A percentile compares a stretch with the other conserved stretches of the same genome.
These are phyloP conservation scores for Pammene aurita DNA, from an alignment of 2,888 invertebrate genomes.

Conservation along the genomic window DNA sequence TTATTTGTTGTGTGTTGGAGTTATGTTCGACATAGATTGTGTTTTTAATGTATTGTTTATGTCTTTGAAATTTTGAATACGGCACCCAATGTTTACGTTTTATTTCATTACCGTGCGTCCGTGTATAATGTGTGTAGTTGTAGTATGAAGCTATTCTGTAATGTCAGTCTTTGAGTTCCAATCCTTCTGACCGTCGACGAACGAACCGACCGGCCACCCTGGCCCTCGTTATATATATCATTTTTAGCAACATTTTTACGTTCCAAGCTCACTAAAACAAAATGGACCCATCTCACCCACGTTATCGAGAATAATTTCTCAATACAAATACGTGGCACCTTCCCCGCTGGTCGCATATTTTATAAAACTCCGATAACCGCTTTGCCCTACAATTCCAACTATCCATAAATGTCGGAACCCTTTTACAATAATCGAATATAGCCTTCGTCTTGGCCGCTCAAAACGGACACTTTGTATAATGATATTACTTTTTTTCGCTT, in stretches of 20 bases:
- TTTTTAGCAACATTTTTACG: neutral
- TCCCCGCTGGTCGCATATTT: conserved; percentile 31
- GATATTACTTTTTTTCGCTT: conserved; percentile 56
- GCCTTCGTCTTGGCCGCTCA: conserved; percentile 67
- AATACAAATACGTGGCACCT: conserved; percentile 31
- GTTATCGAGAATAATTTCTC: conserved; percentile 22
- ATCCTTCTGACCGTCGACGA: too few species aligned
- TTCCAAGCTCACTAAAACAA: conserved; percentile 13
- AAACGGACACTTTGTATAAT: conserved; percentile 65
- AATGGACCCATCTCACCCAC: conserved; percentile 10
- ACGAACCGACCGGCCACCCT: too few species aligned
- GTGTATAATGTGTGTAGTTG: too few species aligned
- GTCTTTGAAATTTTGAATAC: too few species aligned
- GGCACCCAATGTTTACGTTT: too few species aligned
- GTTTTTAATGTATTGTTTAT: too few species aligned
- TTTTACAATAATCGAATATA: conserved; percentile 74
- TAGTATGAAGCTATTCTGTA: too few species aligned
- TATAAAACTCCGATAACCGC: conserved; percentile 41
- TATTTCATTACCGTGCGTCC: too few species aligned
- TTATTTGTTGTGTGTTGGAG: too few species aligned
- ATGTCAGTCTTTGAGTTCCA: too few species aligned
- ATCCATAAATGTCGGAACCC: conserved; percentile 69
- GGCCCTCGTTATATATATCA: too few species aligned
- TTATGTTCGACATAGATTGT: too few species aligned
- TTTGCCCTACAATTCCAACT: conserved; percentile 62